Percentiles rank a stretch among this genome's conserved stretches.
Evolutionary conservation across 2,888 invertebrate species (phyloP).

Genomic region (Mythimna albipuncta): DNA sequence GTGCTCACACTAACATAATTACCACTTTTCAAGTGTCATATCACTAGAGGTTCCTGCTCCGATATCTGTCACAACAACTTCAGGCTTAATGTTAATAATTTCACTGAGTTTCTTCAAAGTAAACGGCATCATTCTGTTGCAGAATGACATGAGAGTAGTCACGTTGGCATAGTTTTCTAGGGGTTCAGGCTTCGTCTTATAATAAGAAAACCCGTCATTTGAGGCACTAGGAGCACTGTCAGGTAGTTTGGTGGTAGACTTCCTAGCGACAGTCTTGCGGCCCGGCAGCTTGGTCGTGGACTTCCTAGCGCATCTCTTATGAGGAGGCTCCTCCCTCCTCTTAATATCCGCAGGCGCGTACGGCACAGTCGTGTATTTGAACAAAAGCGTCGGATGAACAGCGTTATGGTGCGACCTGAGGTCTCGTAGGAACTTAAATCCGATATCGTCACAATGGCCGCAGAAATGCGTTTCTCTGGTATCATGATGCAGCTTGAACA

Average conservation of each 20-base stretch:
- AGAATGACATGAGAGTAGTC: constrained; percentile 88
- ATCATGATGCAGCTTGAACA: constrained; percentile 70
- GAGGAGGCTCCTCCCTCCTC: constrained; percentile 51
- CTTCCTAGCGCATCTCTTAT: constrained; percentile 76
- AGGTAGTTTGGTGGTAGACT: constrained; percentile 89
- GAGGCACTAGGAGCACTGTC: constrained; percentile 45
- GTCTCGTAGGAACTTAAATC: constrained; percentile 71
- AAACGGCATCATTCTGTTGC: constrained; percentile 84
- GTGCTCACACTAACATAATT: constrained; percentile 29
- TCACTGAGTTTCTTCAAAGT: constrained; percentile 88
- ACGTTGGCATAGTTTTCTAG: constrained; percentile 82
- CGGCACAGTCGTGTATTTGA: constrained; percentile 64
- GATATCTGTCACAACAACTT: constrained; percentile 83
- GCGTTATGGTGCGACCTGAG: constrained; percentile 72
- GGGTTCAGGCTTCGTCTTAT: constrained; percentile 82
- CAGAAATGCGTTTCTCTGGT: constrained; percentile 69
- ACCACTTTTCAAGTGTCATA: constrained; percentile 27
- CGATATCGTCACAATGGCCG: constrained; percentile 67
- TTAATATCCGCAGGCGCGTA: constrained; percentile 43
- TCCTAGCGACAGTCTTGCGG: constrained; percentile 76
- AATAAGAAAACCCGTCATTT: constrained; percentile 83
- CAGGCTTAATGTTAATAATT: constrained; percentile 88
- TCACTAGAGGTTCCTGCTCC: constrained; percentile 50
- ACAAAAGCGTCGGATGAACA: constrained; percentile 63
- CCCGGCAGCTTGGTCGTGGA: constrained; percentile 80